Evolutionary conservation across 2,888 invertebrate genomes (phyloP).

Genomic region (Drosophila pseudotakahashii): DNA sequence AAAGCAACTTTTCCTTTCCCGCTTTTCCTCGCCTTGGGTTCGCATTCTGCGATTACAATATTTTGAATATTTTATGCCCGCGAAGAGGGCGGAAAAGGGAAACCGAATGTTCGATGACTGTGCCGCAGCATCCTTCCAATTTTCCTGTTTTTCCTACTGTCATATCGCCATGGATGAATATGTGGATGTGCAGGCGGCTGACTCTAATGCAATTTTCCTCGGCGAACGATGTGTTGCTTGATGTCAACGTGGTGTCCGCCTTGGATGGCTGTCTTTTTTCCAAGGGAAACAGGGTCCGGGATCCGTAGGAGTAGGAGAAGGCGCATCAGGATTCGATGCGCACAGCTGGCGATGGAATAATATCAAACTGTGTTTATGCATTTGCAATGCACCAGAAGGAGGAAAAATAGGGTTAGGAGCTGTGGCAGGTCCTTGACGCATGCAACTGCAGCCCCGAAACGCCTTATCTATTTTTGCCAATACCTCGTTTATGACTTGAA

Average conservation of each 20-base stretch:
- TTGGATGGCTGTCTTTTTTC: conserved; percentile 22
- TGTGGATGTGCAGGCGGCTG: conserved; percentile 40
- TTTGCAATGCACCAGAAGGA: conserved; percentile 67
- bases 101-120: conserved; percentile 28
- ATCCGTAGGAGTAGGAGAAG: conserved; percentile 9
- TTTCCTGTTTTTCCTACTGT: conserved; percentile 44
- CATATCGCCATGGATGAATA: conserved; percentile 44
- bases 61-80: conserved; percentile 75
- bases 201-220: conserved; percentile 41
- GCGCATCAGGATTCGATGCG: conserved; percentile 57
- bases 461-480: background rate
- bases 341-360: conserved; percentile 75
- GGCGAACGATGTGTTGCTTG: conserved; percentile 33
- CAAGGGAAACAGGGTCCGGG: background rate
- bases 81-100: conserved; percentile 2
- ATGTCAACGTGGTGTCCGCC: conserved; percentile 54
- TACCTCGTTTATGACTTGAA: conserved; percentile 8
- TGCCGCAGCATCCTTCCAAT: conserved; percentile 3
- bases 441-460: conserved; percentile 40
- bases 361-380: conserved; percentile 78
- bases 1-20: conserved; percentile 30
- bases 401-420: conserved; percentile 9
- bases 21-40: conserved; percentile 32
- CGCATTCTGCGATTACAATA: conserved; percentile 71
- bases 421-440: conserved; percentile 60